phyloP scores from a whole-genome alignment of 2,797 vertebrate species.

The Halcyon chelicuti region DNA sequence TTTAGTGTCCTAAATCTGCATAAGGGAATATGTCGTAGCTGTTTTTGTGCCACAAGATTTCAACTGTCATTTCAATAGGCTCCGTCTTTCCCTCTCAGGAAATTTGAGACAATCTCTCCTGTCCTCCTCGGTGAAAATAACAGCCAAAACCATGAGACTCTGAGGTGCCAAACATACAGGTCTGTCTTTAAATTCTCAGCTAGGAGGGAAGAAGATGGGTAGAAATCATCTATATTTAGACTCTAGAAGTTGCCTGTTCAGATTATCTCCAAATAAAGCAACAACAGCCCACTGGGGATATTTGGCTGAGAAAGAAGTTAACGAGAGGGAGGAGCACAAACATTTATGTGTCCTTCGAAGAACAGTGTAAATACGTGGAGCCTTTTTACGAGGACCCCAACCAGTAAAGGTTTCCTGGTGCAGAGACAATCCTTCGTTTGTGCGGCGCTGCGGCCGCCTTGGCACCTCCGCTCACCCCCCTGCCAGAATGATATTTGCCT shows the following conservation, averaged over 20 bases:
- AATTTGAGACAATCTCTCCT: neutral
- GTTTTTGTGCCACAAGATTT: neutral
- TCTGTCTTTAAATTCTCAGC: neutral
- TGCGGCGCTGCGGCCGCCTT: neutral
- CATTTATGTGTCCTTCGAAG: neutral
- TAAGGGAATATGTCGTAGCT: neutral
- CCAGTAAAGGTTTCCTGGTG: neutral
- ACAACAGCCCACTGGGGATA: neutral
- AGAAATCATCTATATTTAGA: neutral
- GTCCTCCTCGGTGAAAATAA: neutral
- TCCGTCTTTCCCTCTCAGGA: neutral
- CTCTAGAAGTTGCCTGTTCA: conserved; percentile 14
- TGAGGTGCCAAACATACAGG: neutral
- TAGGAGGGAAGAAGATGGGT: neutral
- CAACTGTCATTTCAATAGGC: neutral
- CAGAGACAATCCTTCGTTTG: neutral
- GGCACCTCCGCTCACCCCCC: neutral
- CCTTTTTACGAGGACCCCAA: neutral
- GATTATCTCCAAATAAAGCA: conserved; percentile 8
- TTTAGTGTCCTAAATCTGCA: conserved; percentile 21
- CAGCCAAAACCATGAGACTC: neutral
- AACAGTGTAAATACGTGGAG: neutral
- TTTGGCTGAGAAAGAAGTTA: conserved; percentile 2
- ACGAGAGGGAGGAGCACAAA: neutral
- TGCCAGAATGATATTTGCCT: neutral